Evolutionary conservation across 2,888 invertebrate species (phyloP), one percentile per base, ranked within the genome.

Genomic region (Syrista parreyssii): DNA sequence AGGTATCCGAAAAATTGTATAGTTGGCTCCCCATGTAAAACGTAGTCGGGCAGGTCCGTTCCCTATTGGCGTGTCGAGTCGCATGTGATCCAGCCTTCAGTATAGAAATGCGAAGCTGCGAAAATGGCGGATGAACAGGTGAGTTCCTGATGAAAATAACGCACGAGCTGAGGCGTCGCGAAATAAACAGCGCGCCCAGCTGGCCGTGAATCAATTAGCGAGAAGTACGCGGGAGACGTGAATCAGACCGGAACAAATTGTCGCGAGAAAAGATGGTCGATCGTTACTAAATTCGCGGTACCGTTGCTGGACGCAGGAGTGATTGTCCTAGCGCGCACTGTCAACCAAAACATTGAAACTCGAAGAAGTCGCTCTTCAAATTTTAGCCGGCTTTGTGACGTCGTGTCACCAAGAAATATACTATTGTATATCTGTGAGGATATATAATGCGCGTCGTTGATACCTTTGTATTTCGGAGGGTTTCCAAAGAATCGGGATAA

Each of bases 111-210:
- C 91, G 89, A 90, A 88, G 89, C 89, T 91, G 90, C 88, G 91
- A 95, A 95, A 94, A 95, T 95, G 95, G 95, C 95, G 94, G 95
- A 95, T 92, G 95, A 95, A 94, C 95, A 95, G 95, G 95, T 95
- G 94, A 94, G 94, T 92, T 93, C 84, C 85, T 87, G 89, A 90
- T 89, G 87, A 90, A 89, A 87, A 86, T 87, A 87, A 86, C 81
- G 84, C 85, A 83, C 81, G 75, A 82, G 82, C 82, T 78, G 81
- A 81, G 84, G 82, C 68, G 79, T 71, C 31, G 71, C 75, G 69
- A 78, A 71, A 71, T 71, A 31, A 32, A 32, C 33, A 71, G 12
- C 71, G 71, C 31, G 32, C 32, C 71, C 32, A 71, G 31, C 71
- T 55, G 55, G 55, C 23, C 23, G 55, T 55, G 55, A 55, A 55